phyloP scores from a whole-genome alignment of 2,888 invertebrate genomes.

The Notodonta dromedarius region DNA sequence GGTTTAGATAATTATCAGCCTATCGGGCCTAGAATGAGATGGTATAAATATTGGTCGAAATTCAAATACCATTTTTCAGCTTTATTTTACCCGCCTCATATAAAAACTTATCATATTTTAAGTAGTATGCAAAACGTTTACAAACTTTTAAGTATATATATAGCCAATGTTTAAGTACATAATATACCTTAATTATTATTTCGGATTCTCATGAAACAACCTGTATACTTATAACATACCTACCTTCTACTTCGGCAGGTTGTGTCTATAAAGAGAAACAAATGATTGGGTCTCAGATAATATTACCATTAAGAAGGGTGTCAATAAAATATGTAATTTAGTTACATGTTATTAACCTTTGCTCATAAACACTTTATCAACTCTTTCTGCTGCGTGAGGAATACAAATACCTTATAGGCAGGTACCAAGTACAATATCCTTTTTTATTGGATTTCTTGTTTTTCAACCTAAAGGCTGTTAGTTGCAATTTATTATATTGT shows the following conservation, averaged over 20 bases:
- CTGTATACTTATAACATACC: too few relatives aligned
- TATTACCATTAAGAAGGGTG: neutral
- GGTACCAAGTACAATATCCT: neutral
- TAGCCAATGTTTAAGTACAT: too few relatives aligned
- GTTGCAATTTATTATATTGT: neutral
- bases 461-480: neutral
- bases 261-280: neutral
- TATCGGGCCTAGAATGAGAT: too few relatives aligned
- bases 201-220: too few relatives aligned
- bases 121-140: too few relatives aligned
- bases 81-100: too few relatives aligned
- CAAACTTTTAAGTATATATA: too few relatives aligned
- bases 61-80: too few relatives aligned
- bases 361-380: conserved; percentile 5
- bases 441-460: neutral
- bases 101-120: too few relatives aligned
- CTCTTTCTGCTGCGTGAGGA: neutral
- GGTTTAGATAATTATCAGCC: too few relatives aligned
- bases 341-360: neutral
- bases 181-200: too few relatives aligned
- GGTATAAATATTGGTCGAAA: too few relatives aligned
- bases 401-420: neutral
- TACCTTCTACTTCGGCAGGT: neutral
- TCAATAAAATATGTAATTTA: neutral
- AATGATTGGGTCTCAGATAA: neutral